Percentiles rank a stretch among this genome's conserved stretches.
phyloP scores from a whole-genome alignment of 2,888 invertebrate genomes.

The Ceriagrion tenellum region DNA sequence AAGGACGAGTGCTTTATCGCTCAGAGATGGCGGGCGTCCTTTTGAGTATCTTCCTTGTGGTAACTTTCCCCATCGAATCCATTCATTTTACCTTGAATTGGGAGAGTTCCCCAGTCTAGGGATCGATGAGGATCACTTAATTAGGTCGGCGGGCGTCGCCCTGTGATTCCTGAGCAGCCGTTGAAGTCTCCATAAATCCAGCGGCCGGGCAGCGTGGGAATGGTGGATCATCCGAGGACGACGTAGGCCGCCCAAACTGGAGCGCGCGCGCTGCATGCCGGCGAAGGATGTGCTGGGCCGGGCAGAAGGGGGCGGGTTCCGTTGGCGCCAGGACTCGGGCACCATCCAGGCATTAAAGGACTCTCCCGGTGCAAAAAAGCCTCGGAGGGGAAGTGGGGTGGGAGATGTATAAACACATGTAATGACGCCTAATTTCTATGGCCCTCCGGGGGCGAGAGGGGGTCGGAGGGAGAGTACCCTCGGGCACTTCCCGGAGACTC shows the following conservation, averaged over 20 bases:
- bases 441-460: constrained; percentile 4
- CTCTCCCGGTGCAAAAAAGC: constrained; percentile 48
- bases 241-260: not conserved
- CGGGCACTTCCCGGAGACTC: constrained; percentile 40
- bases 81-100: not conserved
- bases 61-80: not conserved
- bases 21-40: not conserved
- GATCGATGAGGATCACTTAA: not conserved
- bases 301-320: constrained; percentile 38
- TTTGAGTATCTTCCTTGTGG: not conserved
- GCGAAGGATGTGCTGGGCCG: not conserved
- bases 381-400: not conserved
- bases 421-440: constrained; percentile 59
- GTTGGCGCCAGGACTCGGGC: constrained; percentile 38
- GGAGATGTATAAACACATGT: constrained; percentile 66
- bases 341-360: constrained; percentile 28
- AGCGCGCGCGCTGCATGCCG: not conserved
- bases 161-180: not conserved
- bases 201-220: not conserved
- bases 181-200: constrained; percentile 48
- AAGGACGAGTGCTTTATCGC: not conserved
- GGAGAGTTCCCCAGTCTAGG: not conserved
- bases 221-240: not conserved
- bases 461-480: not conserved
- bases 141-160: not conserved